Evolutionary conservation across 2,888 invertebrate species (phyloP), one percentile per base, ranked within the genome.

Genomic region (Ctena decussata): DNA sequence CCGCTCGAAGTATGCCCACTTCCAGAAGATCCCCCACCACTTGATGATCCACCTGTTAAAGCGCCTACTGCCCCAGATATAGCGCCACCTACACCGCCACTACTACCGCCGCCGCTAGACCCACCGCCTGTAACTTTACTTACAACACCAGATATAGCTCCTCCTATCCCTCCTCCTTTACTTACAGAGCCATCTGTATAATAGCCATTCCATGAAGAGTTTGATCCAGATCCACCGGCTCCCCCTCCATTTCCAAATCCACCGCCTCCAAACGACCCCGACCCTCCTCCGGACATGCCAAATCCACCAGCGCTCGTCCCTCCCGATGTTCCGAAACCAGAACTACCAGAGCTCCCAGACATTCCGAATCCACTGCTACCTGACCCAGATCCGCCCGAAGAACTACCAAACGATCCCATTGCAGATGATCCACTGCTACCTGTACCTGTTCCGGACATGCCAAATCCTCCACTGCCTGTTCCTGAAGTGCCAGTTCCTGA

Each of bases 161-260:
- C 77, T 5, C 65, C 72, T 35, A 72, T 53, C 32, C 70, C 53
- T 32, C 77, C 82, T 15, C 77, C 75, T 11, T 80, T 77, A 32
- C 72, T 76, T 6, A 65, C 77, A 1, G 80, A 32, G 35, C 73
- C 75, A 39, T 78, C 86, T 24, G 80, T 83, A 27, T 83, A 83
- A 72, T 83, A 78, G 24, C 80, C 83, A 57, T 83, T 80, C 86
- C 83, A 83, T 30, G 70, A 71, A 6, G 78, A 69, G 35, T 53
- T 72, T 8, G 83, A 79, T 32, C 78, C 75, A 8, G 57, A 60
- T 57, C 60, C 77, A 8, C 65, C 35, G 1, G 65, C 35, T 24
- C 60, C 30, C 11, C 35, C 32, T 15, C 65, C 21, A 32, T 18
- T 35, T 35, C 65, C 65, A 18, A 18, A 18, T 12, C 35, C 65